Base-by-base conservation (phyloP, 2,113 vertebrate genomes). In the Pseudolaguvia tuberculata region DNA sequence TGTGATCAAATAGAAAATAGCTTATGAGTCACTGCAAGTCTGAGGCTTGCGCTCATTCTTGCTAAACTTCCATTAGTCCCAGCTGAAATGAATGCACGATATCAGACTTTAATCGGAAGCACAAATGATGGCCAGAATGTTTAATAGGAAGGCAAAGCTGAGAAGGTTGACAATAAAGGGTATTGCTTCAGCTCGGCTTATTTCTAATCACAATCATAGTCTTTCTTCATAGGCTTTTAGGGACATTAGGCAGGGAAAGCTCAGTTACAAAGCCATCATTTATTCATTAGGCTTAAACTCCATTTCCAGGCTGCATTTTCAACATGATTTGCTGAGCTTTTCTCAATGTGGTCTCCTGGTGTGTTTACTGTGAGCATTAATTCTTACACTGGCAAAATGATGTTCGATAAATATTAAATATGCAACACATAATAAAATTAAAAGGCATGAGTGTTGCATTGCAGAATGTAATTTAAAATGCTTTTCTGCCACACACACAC, bases 231-330 rank as follows among this genome's bases (percentile, higher is more conserved):
- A 25, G 57, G 75, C 70, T 78, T 80, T 76, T 77, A 78, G 66
- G 62, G 57, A 70, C 70, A 68, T 58, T 56, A 63, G 51, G 57
- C 74, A 48, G 35, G 70, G 13, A 71, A 39, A 73, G 74, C 63
- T 47, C 75, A 65, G 57, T 69, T 63, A 80, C 61, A 55, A 69
- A 76, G 45, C 65, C 77, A 85, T 69, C 69, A 70, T 63, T 79
- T 83, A 78, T 82, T 81, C 75, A 79, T 80, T 12, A 65, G 67
- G 52, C 55, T 17, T 35, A 55, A 83, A 71, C 52, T 81, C 75
- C 78, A 83, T 88, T 82, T 84, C 68, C 70, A 79, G 77, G 75
- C 77, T 68, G 56, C 75, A 61, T 56, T 57, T 76, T 61, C 75
- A 77, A 48, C 50, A 13, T 55, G 56, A 55, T 42, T 29, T 48